phyloP scores from a whole-genome alignment of 2,113 vertebrate genomes.

The Xenopus laevis region DNA sequence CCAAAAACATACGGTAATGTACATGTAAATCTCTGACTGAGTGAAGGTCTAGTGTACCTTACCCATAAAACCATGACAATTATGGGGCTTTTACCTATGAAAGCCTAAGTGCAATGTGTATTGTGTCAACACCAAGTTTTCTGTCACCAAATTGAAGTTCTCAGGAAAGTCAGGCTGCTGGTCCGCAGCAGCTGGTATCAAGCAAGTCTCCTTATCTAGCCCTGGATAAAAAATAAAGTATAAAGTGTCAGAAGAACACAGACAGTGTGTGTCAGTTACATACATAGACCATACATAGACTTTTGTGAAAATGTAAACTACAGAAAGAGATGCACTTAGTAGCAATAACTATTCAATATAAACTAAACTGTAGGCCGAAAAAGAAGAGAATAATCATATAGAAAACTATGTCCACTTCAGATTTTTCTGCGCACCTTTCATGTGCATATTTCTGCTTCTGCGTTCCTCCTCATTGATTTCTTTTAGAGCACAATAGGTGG shows the following conservation, averaged over 20 bases:
- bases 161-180: slow-evolving; percentile 75
- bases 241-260: neutral
- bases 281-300: too few relatives aligned
- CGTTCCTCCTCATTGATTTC: slow-evolving; percentile 91
- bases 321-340: too few relatives aligned
- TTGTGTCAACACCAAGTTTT: slow-evolving; percentile 92
- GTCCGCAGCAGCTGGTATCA: slow-evolving; percentile 79
- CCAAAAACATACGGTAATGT: neutral
- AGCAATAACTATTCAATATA: too few relatives aligned
- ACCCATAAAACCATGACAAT: too few relatives aligned
- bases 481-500: slow-evolving; percentile 88
- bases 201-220: slow-evolving; percentile 92
- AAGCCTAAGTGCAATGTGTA: slow-evolving; percentile 89
- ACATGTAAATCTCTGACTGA: neutral
- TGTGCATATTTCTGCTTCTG: slow-evolving; percentile 83
- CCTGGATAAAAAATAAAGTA: slow-evolving; percentile 57
- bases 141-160: slow-evolving; percentile 91
- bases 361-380: too few relatives aligned
- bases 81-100: slow-evolving; percentile 74
- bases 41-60: too few relatives aligned
- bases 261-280: neutral
- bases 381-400: too few relatives aligned
- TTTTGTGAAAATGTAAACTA: too few relatives aligned
- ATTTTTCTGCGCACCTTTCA: slow-evolving; percentile 69
- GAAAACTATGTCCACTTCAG: too few relatives aligned